Evolutionary conservation across 1,140 invertebrate genomes (phyloP), one percentile per base, ranked within the genome.

Genomic region (Leptopilina clavipes): DNA sequence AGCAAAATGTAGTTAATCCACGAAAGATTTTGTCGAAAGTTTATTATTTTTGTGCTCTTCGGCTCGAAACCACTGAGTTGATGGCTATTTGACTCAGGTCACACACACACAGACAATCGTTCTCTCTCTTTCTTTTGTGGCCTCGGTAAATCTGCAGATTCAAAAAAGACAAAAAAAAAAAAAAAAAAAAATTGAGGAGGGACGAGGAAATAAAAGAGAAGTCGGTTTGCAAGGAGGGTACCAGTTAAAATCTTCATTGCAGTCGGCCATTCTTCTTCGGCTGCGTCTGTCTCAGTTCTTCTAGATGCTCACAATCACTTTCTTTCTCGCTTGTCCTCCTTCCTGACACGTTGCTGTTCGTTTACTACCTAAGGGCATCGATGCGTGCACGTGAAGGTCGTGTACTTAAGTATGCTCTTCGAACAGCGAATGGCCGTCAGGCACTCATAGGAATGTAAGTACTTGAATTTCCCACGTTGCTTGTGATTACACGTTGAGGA

Each of bases 201-300:
- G 45, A 65, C 9, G 70, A 80, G 48, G 54, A 75, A 77, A 71
- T 71, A 72, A 77, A 75, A 78, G 76, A 82, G 79, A 79, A 77
- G 70, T 76, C 72, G 74, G 72, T 72, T 77, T 72, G 76, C 76
- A 43, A 82, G 81, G 77, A 82, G 80, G 82, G 82, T 85, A 85
- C 84, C 79, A 85, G 85, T 88, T 89, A 89, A 89, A 89, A 89
- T 88, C 85, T 88, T 88, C 86, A 89, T 89, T 86, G 85, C 84
- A 85, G 86, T 88, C 85, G 81, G 85, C 86, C 86, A 88, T 88
- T 87, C 85, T 87, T 87, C 81, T 85, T 80, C 59, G 12, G 59
- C 14, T 79, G 78, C 59, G 71, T 71, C 74, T 73, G 59, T 81
- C 52, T 59, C 71, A 72, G 72, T 71, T 73, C 76, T 74, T 75